These are phyloP conservation scores for Embiotoca jacksoni DNA, from an alignment of 2,113 vertebrate species.

Conservation along the genomic window DNA sequence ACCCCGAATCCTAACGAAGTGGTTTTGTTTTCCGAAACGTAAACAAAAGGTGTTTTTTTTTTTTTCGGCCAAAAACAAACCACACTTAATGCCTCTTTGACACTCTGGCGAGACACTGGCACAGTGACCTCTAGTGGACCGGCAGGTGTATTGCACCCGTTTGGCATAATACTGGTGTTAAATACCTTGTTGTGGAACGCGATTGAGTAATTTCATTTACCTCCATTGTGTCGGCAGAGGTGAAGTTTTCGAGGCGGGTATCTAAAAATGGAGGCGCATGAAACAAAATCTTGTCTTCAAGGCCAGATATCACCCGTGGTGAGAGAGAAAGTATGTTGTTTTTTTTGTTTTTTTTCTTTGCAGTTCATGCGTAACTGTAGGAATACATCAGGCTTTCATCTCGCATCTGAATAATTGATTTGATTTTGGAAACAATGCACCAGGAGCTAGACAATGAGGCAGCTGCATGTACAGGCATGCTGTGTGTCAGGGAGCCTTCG, in stretches of 20 bases:
- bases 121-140: no score
- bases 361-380: not conserved
- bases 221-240: not conserved
- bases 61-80: no score
- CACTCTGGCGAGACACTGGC: no score
- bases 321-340: not conserved
- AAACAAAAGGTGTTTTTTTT: no score
- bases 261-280: not conserved
- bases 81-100: no score
- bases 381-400: not conserved
- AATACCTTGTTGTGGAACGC: not conserved
- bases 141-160: no score
- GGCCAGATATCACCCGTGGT: not conserved
- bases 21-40: no score
- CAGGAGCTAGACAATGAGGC: not conserved
- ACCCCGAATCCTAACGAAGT: no score
- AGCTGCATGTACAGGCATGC: not conserved
- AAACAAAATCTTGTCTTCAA: not conserved
- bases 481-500: not conserved
- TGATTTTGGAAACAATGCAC: not conserved
- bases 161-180: not conserved
- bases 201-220: not conserved
- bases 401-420: slow-evolving; percentile 38
- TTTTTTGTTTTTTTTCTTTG: not conserved
- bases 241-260: not conserved